Base-by-base conservation (phyloP, 2,888 invertebrate species). In the Aplocera efformata region DNA sequence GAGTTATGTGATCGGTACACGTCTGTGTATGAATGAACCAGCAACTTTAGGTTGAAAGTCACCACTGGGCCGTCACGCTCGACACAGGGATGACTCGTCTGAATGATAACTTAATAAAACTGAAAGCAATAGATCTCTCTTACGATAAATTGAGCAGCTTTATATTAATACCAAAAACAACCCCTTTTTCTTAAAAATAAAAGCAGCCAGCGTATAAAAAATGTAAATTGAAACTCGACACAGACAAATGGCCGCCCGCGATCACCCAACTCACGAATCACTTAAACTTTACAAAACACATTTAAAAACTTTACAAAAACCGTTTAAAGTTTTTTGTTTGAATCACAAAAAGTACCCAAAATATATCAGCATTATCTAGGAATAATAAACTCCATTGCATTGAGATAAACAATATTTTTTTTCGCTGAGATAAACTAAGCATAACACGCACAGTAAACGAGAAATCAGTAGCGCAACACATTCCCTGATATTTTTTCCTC, bases 321-420 rank as follows among this genome's bases (percentile, higher is more conserved):
- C 3, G 5, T 17, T 17, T 5, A 17, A 17, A 17, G 13, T 17
- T 17, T 17, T 17, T 40, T 45, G 1, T 22, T 6, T 23, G 13
- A 36, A 40, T 41, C 28, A 42, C 37, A 34, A 45, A 53, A 44
- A 44, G 36, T 39, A 2, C 26, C 32, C 26, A 35, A 39, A 31
- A 38, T 50, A 42, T 48, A 50, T 53, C 48, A 48, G 32, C 34
- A 30, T 53, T 53, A 53, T 50, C 50, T 48, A n/a, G 27, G 24
- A 48, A 50, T 50, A 48, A 53, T 53, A 53, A 48, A 53, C 48
- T 34, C 40, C 32, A 38, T 43, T 44, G 50, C 45, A 46, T 21
- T 41, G 37, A 48, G 53, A 50, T 50, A 53, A 50, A 42, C 36
- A 42, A 38, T 38, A 46, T 53, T 48, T 46, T 48, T 44, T 43